phyloP scores from a whole-genome alignment of 2,113 vertebrate species.

The Lichenostomus cassidix region DNA sequence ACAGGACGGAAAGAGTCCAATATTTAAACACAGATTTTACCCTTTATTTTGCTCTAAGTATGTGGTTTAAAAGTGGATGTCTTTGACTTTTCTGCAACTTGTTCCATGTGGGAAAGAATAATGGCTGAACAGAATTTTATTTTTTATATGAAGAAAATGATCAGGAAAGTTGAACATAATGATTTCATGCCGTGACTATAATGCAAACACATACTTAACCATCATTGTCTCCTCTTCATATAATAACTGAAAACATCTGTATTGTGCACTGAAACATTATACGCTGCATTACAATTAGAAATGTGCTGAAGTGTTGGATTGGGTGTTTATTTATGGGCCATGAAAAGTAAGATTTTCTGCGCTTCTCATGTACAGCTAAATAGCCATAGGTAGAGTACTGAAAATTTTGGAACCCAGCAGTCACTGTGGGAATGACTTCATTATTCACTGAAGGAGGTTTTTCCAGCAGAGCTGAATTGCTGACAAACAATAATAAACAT shows the following conservation, averaged over 20 bases:
- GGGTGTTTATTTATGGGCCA: constrained; percentile 68
- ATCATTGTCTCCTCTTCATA: constrained; percentile 71
- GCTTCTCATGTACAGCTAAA: constrained; percentile 54
- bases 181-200: constrained; percentile 67
- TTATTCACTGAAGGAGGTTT: constrained; percentile 56
- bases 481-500: constrained; percentile 62
- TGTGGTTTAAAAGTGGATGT: background rate
- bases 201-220: constrained; percentile 69
- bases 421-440: constrained; percentile 63
- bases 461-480: constrained; percentile 50
- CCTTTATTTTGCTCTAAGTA: background rate
- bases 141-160: constrained; percentile 50
- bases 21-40: background rate
- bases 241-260: constrained; percentile 73
- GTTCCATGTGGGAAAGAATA: constrained; percentile 4
- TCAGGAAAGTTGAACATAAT: constrained; percentile 67
- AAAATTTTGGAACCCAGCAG: constrained; percentile 63
- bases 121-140: constrained; percentile 27
- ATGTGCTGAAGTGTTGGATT: constrained; percentile 69
- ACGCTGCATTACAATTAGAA: constrained; percentile 69
- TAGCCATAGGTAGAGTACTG: constrained; percentile 61
- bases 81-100: constrained; percentile 10
- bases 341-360: constrained; percentile 63
- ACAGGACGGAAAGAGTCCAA: background rate
- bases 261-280: constrained; percentile 68